A percentile compares a stretch with the other conserved stretches of the same genome.
Conservation (phyloP, 2,113 vertebrate genomes). For the Scytalopus superciliaris region DNA sequence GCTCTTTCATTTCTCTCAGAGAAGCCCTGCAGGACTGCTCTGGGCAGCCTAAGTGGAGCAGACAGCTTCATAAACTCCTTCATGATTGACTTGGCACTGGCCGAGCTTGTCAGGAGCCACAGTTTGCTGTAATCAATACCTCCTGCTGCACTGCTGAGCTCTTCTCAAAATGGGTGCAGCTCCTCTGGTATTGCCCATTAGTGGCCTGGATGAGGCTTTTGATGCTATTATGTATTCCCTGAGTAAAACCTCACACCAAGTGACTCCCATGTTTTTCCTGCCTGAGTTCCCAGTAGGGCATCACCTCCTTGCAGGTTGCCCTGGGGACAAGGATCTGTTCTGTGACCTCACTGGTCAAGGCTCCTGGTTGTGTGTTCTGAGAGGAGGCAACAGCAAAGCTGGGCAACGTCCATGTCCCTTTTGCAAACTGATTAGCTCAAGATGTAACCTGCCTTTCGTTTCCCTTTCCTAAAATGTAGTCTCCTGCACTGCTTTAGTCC, state of each 20-base stretch:
- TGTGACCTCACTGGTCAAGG: neutral
- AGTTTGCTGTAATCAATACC: neutral
- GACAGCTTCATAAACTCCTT: constrained; percentile 9
- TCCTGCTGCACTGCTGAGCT: neutral
- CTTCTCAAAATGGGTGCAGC: neutral
- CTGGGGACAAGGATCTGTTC: fast-evolving
- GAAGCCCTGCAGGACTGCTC: neutral
- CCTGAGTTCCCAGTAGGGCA: fast-evolving
- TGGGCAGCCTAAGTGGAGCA: neutral
- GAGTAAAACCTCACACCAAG: neutral
- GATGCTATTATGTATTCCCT: neutral
- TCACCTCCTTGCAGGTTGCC: neutral
- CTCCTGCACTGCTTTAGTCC: neutral
- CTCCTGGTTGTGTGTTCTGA: neutral
- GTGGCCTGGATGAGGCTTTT: neutral
- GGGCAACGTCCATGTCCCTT: neutral
- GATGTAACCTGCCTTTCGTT: fast-evolving
- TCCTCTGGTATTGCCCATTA: neutral
- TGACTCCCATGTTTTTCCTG: neutral
- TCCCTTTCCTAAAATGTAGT: neutral
- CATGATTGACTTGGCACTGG: constrained; percentile 9
- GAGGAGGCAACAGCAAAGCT: neutral
- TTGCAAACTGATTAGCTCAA: neutral
- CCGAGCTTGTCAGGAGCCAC: neutral
- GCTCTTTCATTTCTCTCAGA: neutral